Evolutionary conservation across 2,113 vertebrate genomes (phyloP).

Genomic region (Dromiciops gliroides): DNA sequence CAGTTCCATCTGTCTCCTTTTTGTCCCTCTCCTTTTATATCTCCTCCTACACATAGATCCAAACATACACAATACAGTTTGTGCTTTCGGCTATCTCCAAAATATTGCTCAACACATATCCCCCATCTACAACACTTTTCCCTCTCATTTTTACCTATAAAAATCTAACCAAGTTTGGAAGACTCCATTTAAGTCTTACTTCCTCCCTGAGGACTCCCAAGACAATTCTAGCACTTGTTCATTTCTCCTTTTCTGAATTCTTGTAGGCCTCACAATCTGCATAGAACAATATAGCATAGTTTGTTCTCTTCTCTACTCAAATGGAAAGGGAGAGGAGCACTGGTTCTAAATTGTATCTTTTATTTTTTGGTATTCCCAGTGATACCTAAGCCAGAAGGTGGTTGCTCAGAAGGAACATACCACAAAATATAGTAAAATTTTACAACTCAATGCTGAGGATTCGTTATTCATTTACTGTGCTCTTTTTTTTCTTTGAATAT

Average conservation of each 20-base stretch:
- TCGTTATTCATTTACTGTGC: background rate
- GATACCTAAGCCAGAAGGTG: background rate
- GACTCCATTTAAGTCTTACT: background rate
- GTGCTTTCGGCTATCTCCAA: background rate
- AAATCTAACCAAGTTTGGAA: background rate
- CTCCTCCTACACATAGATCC: background rate
- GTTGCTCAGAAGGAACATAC: background rate
- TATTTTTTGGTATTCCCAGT: background rate
- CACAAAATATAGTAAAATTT: background rate
- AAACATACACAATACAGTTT: background rate
- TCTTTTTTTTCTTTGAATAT: background rate
- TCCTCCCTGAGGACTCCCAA: background rate
- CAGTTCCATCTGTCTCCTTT: background rate
- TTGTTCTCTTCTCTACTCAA: background rate
- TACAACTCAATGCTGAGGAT: background rate
- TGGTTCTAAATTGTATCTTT: background rate
- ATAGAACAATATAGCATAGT: background rate
- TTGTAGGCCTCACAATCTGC: background rate
- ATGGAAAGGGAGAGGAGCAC: background rate
- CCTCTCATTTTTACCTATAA: background rate
- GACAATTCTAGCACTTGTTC: background rate
- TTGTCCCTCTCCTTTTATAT: background rate
- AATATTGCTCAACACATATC: background rate
- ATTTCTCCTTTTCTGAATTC: slow-evolving; percentile 20
- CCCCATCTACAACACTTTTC: background rate